Evolutionary conservation across 1,140 invertebrate genomes (phyloP).

Genomic region (Pogonomyrmex barbatus): DNA sequence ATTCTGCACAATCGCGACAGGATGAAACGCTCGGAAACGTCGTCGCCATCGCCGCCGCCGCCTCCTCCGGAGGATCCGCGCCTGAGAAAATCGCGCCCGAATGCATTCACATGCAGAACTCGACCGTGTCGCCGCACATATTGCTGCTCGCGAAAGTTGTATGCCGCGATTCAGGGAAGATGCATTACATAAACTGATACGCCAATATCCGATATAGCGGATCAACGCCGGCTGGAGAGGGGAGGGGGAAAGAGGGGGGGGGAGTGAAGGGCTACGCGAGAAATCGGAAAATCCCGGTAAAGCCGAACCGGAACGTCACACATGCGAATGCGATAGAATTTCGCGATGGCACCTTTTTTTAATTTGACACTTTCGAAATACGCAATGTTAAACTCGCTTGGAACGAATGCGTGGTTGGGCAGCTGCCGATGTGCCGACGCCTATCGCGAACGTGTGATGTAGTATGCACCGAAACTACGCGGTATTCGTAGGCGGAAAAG

Average conservation of each 20-base stretch:
- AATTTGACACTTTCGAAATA: constrained; percentile 9
- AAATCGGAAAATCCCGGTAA: constrained; percentile 15
- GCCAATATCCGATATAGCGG: constrained; percentile 32
- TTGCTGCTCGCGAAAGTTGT: constrained; percentile 54
- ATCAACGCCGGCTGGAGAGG: neutral
- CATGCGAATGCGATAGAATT: neutral
- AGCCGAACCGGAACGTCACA: neutral
- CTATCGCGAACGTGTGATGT: constrained; percentile 14
- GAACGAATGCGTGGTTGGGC: neutral
- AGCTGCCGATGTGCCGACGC: constrained; percentile 1
- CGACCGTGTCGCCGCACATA: constrained; percentile 53
- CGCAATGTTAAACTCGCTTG: neutral
- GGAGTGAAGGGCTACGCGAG: neutral
- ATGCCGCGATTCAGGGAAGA: constrained; percentile 55
- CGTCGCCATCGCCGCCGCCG: neutral
- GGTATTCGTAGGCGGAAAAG: neutral
- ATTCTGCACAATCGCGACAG: constrained; percentile 55
- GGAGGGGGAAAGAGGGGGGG: neutral
- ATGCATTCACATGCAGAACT: constrained; percentile 60
- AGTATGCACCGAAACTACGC: neutral
- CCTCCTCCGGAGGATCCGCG: neutral
- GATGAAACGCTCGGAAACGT: constrained; percentile 59
- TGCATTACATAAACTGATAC: constrained; percentile 62
- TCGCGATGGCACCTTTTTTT: constrained; percentile 5
- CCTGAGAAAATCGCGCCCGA: constrained; percentile 55